A percentile compares a stretch with the other conserved stretches of the same genome.
These are phyloP conservation scores for Aphyosemion australe DNA, from an alignment of 2,113 vertebrate species.

Conservation along the genomic window DNA sequence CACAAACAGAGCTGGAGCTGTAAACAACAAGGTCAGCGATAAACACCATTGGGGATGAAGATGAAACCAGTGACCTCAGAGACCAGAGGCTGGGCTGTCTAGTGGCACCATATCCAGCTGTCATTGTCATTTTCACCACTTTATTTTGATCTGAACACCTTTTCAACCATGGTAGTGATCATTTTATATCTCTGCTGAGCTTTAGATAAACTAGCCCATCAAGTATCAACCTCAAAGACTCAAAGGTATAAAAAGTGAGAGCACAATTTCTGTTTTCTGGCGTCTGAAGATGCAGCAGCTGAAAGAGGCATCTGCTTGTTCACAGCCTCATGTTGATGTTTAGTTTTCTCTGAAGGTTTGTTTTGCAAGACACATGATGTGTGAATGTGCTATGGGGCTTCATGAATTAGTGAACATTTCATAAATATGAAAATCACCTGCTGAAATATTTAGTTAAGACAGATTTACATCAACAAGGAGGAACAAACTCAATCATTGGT, in stretches of 20 bases:
- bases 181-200: too few relatives aligned
- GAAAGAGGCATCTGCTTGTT: slow-evolving; percentile 37
- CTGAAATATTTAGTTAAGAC: slow-evolving; percentile 60
- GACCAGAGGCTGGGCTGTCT: too few relatives aligned
- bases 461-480: slow-evolving; percentile 29
- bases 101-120: background rate
- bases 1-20: too few relatives aligned
- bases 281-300: slow-evolving; percentile 19
- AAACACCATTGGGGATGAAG: too few relatives aligned
- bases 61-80: too few relatives aligned
- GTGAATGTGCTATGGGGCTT: slow-evolving; percentile 40
- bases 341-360: slow-evolving; percentile 38
- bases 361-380: slow-evolving; percentile 54
- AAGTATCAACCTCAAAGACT: background rate
- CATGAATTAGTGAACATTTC: slow-evolving; percentile 59
- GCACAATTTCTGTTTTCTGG: slow-evolving; percentile 23
- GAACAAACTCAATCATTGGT: background rate
- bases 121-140: background rate
- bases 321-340: slow-evolving; percentile 35
- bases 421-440: slow-evolving; percentile 38
- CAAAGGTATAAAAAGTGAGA: background rate
- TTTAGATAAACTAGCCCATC: background rate
- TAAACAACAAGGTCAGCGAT: too few relatives aligned
- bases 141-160: background rate
- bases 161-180: background rate